phyloP scores from a whole-genome alignment of 2,888 invertebrate species.

The Cyclophora albipunctata region DNA sequence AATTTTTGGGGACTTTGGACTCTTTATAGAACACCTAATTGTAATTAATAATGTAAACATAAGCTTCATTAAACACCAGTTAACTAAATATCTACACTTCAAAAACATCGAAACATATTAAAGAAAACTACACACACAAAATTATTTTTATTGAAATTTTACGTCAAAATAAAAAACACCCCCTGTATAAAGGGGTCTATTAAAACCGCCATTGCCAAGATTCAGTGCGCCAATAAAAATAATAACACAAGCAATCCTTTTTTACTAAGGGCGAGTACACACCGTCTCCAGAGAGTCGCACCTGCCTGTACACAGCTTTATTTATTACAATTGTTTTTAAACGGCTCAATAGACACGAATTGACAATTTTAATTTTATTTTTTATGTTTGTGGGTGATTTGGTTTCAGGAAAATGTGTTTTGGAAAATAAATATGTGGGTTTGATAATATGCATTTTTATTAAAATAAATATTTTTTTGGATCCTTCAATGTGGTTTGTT shows the following conservation, averaged over 20 bases:
- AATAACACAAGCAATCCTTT: constrained; percentile 65
- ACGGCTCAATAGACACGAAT: constrained; percentile 47
- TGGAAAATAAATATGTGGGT: not conserved
- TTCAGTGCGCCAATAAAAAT: constrained; percentile 59
- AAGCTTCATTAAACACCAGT: too few species aligned
- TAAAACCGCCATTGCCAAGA: constrained; percentile 35
- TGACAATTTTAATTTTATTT: constrained; percentile 34
- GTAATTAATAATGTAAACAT: too few species aligned
- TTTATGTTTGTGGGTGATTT: too few species aligned
- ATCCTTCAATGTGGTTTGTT: too few species aligned
- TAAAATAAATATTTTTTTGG: not conserved
- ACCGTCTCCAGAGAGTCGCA: constrained; percentile 50
- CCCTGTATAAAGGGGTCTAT: constrained; percentile 25
- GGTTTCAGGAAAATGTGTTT: too few species aligned
- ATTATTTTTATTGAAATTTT: too few species aligned
- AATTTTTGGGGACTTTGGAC: too few species aligned
- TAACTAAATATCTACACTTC: too few species aligned
- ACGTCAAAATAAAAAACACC: constrained; percentile 6
- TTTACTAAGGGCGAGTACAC: constrained; percentile 53
- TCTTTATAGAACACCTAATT: too few species aligned
- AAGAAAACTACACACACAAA: too few species aligned
- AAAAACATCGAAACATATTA: too few species aligned
- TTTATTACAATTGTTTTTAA: constrained; percentile 50
- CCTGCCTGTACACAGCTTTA: constrained; percentile 50
- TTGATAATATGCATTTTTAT: not conserved